Evolutionary conservation across 30 jellyfish, hydroid and myxozoan genomes (phyloP).

Genomic region (Turritopsis dohrnii): DNA sequence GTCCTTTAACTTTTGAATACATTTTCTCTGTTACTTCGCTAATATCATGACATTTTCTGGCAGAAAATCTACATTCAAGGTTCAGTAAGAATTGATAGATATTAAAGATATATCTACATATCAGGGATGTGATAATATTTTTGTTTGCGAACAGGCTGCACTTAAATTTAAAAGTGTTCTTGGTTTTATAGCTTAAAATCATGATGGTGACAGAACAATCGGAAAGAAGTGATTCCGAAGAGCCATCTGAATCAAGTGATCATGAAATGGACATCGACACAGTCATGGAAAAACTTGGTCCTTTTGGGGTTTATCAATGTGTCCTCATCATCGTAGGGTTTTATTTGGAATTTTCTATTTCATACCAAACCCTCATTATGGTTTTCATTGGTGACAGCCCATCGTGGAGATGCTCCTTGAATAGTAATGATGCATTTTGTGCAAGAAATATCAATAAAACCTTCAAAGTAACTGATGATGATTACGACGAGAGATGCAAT

Average conservation of each 20-base stretch:
- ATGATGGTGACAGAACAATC: neutral
- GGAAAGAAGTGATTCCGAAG: neutral
- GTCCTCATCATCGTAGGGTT: neutral
- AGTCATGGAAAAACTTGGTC: neutral
- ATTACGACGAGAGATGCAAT: neutral
- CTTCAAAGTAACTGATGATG: neutral
- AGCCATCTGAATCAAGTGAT: neutral
- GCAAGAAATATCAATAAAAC: neutral
- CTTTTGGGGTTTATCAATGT: neutral
- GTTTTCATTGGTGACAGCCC: neutral
- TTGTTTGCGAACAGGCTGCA: too few species aligned
- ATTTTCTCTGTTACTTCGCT: too few species aligned
- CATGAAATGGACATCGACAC: neutral
- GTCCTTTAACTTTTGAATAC: too few species aligned
- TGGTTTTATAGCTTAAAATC: too few species aligned
- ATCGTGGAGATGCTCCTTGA: neutral
- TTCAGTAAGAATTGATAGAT: too few species aligned
- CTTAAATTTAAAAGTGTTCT: too few species aligned
- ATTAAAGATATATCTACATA: too few species aligned
- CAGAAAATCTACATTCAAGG: too few species aligned
- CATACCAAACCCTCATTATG: neutral
- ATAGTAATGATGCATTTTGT: neutral
- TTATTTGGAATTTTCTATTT: neutral
- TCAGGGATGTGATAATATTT: too few species aligned
- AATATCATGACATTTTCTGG: too few species aligned